Evolutionary conservation across 1,140 invertebrate species (phyloP), one percentile per base, ranked within the genome.

Genomic region (Diprion similis): DNA sequence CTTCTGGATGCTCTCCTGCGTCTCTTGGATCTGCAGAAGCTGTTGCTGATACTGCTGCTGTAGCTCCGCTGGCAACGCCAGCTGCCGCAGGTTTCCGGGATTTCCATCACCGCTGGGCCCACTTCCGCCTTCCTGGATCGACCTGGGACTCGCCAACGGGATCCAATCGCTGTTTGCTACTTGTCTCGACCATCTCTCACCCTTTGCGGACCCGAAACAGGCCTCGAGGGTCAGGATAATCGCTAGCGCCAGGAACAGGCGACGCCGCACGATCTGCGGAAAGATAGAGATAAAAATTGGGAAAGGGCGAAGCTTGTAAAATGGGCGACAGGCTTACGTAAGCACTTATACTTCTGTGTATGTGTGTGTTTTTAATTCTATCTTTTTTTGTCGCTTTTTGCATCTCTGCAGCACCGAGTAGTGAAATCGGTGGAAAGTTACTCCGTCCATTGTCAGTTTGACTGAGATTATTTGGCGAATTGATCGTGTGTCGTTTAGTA

Each of bases 141-240:
- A 71, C 24, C 81, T 79, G 0, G 85, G 84, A 76, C 84, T 78
- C 15, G 87, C 76, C 37, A 87, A 66, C 1, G 87, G 87, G 19
- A 88, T 87, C 87, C 87, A 88, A 65, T 87, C 87, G 77, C 84
- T 88, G 64, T 85, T 87, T 0, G 84, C 78, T 19, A 83, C 80
- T 77, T 88, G 86, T 70, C 87, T 82, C 45, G 87, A 87, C 87
- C 87, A 88, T 84, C 87, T 80, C 19, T 87, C 81, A 10, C 73
- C 78, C 37, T 37, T 73, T 17, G 15, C 67, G 24, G 18, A 68
- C 37, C 15, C 66, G 10, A 19, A 17, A 13, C 18, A 18, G 19
- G 15, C 17, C 66, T 18, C 11, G 15, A 59, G n/a, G 11, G 9
- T 59, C 11, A 59, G 51, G 51, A 59, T 8, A 9, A 59, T 59